Base-by-base conservation (phyloP, 37 sponge, comb jelly and placozoan genomes). In the Spongilla lacustris region DNA sequence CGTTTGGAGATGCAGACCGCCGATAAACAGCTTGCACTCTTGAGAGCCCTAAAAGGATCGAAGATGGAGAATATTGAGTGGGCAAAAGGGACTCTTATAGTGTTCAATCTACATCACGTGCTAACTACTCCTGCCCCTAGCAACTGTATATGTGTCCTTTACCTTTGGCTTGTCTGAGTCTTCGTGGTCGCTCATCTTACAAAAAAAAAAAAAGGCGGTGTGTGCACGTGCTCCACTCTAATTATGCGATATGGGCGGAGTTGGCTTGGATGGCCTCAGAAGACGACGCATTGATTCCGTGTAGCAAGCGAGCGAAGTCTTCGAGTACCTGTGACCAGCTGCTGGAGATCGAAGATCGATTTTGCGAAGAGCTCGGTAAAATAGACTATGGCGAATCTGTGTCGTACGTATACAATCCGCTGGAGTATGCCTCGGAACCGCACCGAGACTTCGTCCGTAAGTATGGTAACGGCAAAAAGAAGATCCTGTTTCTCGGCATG, bases 401-500 rank as follows among this genome's bases (percentile, higher is more conserved):
- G 22, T 74, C 81, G 50, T 80, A 89, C 66, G 76, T 93, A 27
- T 96, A 96, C 66, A 93, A 96, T 82, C 96, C 96, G 25, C 70
- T 96, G 69, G 81, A 83, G 32, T 96, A 96, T 86, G 96, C 96
- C 41, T 66, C 74, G 6, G 86, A 89, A 50, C 79, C 96, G 2
- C 96, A 96, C 75, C 75, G 66, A 22, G 48, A 73, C 71, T 96
- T 74, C 72, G 92, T 96, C 13, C 68, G 81, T 31, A 80, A 69
- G 72, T 93, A 91, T 84, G 96, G 84, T 4, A 84, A 88, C 26
- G 34, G 85, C 0, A 81, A 50, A 24, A 96, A 93, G 84, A 83
- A 77, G 38, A 58, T 96, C 0, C 85, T 96, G 35, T 91, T 96
- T 71, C 30, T 96, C 0, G 96, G 96, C 6, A 96, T 96, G 96